These are phyloP conservation scores for Volucella inflata DNA, from an alignment of 2,888 invertebrate species.

Conservation along the genomic window DNA sequence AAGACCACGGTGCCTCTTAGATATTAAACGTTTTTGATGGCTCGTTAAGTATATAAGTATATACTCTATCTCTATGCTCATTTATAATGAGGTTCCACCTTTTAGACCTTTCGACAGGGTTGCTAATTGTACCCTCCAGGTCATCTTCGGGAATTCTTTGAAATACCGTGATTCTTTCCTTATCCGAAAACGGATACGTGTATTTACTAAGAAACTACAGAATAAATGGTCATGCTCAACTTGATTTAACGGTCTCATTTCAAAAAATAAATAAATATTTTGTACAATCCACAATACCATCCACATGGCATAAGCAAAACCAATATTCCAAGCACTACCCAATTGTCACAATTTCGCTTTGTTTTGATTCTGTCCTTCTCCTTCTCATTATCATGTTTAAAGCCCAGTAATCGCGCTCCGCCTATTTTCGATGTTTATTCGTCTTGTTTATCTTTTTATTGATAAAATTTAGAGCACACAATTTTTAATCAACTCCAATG, in stretches of 20 bases:
- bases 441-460: conserved; percentile 69
- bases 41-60: too few relatives aligned
- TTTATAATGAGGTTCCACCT: too few relatives aligned
- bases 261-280: not conserved
- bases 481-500: conserved; percentile 39
- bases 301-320: not conserved
- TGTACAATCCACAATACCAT: conserved; percentile 1
- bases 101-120: too few relatives aligned
- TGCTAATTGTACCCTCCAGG: too few relatives aligned
- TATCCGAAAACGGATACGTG: too few relatives aligned
- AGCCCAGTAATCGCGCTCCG: conserved; percentile 41
- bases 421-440: conserved; percentile 38
- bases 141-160: too few relatives aligned
- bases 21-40: too few relatives aligned
- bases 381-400: conserved; percentile 8
- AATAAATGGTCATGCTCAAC: too few relatives aligned
- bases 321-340: conserved; percentile 14
- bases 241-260: not conserved
- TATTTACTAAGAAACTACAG: too few relatives aligned
- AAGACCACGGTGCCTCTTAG: too few relatives aligned
- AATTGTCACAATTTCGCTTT: conserved; percentile 48
- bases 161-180: too few relatives aligned
- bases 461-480: conserved; percentile 53
- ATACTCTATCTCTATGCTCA: too few relatives aligned
- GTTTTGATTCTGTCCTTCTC: conserved; percentile 57